Base-by-base conservation (phyloP, 2,113 vertebrate genomes). In the Furnarius figulus region DNA sequence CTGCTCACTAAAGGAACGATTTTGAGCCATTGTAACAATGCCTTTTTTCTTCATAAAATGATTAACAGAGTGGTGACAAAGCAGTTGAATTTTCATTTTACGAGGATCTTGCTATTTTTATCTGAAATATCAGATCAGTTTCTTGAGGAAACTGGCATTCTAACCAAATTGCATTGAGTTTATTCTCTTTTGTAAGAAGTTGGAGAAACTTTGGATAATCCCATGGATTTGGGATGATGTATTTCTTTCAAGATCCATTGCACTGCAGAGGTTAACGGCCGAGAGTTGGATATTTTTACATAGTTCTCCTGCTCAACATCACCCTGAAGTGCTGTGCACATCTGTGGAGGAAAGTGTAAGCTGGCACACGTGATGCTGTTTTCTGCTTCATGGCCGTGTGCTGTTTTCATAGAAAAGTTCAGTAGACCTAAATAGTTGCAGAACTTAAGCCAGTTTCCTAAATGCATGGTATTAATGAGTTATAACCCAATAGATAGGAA, bases 21-120 rank as follows among this genome's bases (percentile, higher is more conserved):
- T 98, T 98, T 98, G 98, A 99, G 98, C 98, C 97, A 94, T 97
- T 97, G 97, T 98, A 98, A 97, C 97, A 91, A 97, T 98, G 98
- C 98, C 98, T 98, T 95, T 98, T 98, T 94, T 97, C 97, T 98
- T 96, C 97, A 96, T 98, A 95, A 96, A 97, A 97, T 96, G 95
- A 97, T 95, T 97, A 96, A 58, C 82, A 94, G 97, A 98, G 96
- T 85, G 93, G 82, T 91, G 91, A 89, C 94, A 89, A 95, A 93
- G 94, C 91, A 95, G 96, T 97, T 67, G 91, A 93, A 96, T 98
- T 98, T 97, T 97, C 91, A 93, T 97, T 98, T 89, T 95, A 95
- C 20, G 89, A 96, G 97, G 95, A 97, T 96, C 95, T 92, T 96
- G 94, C 96, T 94, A 46, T 96, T 95, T 97, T 95, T 97, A 96